These are phyloP conservation scores for Cercopithecus mona DNA, from an alignment of 2,113 vertebrate species.

Conservation along the genomic window DNA sequence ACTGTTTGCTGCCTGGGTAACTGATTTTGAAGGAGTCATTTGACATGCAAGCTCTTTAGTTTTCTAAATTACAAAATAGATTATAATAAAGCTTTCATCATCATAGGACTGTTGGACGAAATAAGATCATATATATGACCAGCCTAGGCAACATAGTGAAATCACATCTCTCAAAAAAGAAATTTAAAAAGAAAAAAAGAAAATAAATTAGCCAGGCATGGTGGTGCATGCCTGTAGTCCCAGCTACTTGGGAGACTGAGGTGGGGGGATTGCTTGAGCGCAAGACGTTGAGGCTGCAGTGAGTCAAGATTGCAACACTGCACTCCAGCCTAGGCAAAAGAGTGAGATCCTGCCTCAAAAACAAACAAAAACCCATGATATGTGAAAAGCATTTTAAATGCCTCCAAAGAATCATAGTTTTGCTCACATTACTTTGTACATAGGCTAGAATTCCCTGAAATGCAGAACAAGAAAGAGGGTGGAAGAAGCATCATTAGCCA, in stretches of 20 bases:
- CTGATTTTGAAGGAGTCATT: background rate
- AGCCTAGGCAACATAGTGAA: no score
- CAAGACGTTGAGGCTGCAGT: no score
- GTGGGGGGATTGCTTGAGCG: no score
- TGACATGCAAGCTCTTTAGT: background rate
- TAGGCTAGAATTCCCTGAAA: background rate
- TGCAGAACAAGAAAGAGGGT: background rate
- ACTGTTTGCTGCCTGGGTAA: background rate
- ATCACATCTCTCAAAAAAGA: no score
- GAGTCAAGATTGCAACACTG: no score
- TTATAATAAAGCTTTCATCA: background rate
- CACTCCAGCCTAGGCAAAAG: no score
- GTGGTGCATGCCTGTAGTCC: no score
- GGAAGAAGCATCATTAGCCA: background rate
- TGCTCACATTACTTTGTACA: background rate
- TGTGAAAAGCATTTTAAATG: background rate
- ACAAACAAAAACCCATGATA: background rate
- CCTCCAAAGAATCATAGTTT: background rate
- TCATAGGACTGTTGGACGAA: background rate
- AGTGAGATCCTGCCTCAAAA: no score
- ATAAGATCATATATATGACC: background rate
- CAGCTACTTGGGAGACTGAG: no score
- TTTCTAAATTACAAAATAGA: background rate
- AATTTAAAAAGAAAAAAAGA: no score
- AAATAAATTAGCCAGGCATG: no score